Conservation (phyloP, 2,797 vertebrate species). For the Lithobates pipiens region DNA sequence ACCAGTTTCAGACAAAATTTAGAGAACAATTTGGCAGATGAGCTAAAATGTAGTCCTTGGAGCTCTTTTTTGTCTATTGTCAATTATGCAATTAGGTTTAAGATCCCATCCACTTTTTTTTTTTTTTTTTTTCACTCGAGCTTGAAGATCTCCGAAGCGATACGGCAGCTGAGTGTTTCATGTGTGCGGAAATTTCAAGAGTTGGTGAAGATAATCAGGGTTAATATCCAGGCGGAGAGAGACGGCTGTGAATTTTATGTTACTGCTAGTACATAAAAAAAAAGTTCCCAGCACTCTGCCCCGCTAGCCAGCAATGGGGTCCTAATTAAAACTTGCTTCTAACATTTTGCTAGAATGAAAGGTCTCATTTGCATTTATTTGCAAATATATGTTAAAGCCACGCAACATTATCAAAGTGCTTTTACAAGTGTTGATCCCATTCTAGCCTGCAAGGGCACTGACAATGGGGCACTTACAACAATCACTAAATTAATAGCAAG, state of each 20-base stretch:
- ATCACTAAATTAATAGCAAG: no score
- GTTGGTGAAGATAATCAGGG: neutral
- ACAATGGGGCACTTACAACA: no score
- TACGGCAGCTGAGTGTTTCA: neutral
- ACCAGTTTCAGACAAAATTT: constrained; percentile 20
- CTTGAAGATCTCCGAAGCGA: neutral
- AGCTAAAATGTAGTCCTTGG: constrained; percentile 7
- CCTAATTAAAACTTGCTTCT: no score
- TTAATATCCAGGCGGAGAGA: no score
- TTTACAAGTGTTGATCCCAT: no score
- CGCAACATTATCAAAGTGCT: no score
- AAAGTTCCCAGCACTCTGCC: neutral
- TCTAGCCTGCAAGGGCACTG: no score
- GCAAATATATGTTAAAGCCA: no score
- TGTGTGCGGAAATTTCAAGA: neutral
- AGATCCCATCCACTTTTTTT: constrained; percentile 15
- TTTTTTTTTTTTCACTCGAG: neutral
- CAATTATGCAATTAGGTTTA: constrained; percentile 33
- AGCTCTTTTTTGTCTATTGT: constrained; percentile 27
- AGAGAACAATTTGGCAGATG: constrained; percentile 36
- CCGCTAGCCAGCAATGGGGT: no score
- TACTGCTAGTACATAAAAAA: neutral
- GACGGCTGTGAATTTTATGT: neutral
- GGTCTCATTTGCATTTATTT: no score
- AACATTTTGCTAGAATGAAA: no score